Base-by-base conservation (phyloP, 2,888 invertebrate species). In the Nomada ruficornis region DNA sequence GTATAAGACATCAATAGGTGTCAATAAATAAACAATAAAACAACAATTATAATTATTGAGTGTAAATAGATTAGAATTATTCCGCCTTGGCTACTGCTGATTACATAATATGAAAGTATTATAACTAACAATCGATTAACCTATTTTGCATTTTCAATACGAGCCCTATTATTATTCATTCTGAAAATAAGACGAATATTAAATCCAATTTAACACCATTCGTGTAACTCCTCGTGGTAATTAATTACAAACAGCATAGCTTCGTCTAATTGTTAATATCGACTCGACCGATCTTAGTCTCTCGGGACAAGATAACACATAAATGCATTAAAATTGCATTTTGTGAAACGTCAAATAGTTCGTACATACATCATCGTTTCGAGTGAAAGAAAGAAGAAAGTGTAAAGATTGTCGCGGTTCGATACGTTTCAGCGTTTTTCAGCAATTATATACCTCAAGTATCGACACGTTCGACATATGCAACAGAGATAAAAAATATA, bases 311-410 rank as follows among this genome's bases (percentile, higher is more conserved):
- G 2, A n/a, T 47, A 60, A 20, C 23, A 23, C 23, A 23, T 23
- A 47, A 60, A 59, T 59, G 42, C 20, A 65, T 59, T 60, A 52
- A 29, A 11, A 23, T 13, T 11, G 10, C n/a, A 10, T 44, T 29
- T 20, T 52, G 15, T 1, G 44, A 59, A 52, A 59, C 5, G 23
- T n/a, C 47, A 3, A 18, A 44, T 47, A 59, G 20, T 20, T 44
- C 44, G 44, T 47, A 7, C 18, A 77, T 47, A 7, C 18, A 77
- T 65, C 29, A 60, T 29, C 26, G 52, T 50, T 20, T 26, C 63
- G 18, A 44, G 76, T 64, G 68, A 78, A 68, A 78, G 76, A 76
- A 65, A 78, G 74, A 63, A 79, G 77, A 77, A 77, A 77, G 77
- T 77, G 73, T 73, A 65, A 77, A 77, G 77, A 77, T 77, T 65